Evolutionary conservation across 2,113 vertebrate genomes (phyloP), one percentile per base, ranked within the genome.

Genomic region (Neofelis nebulosa): DNA sequence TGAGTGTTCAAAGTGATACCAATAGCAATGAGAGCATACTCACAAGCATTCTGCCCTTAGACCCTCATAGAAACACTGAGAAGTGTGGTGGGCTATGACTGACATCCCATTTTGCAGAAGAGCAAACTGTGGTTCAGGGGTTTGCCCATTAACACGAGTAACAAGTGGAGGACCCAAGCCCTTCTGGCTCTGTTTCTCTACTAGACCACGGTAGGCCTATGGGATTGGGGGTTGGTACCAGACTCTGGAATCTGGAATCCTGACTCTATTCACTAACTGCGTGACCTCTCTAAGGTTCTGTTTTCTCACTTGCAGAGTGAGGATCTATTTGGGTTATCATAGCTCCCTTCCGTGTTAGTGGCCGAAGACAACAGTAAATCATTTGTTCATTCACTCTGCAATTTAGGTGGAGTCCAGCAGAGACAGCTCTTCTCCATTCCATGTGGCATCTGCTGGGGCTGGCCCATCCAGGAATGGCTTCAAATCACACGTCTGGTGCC

Each of bases 251-350:
- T 85, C 81, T 80, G n/a, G 45, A 91, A 63, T 38, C 29, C n/a
- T 55, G 36, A 23, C 23, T 63, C 78, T n/a, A 25, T n/a, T 68
- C 38, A 36, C 1, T 27, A 31, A 41, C 12, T 21, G 5, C 13
- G 33, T 55, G 25, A 66, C 6, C 5, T 9, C n/a, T 78, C 36
- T n/a, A 45, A 87, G 81, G 63, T 55, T 81, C 68, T 5, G 2
- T 57, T 91, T 92, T 52, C n/a, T 68, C 33, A 38, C 57, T 91
- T 94, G 48, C 31, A 50, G 68, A 89, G 16, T 66, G 69, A 96
- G 76, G 63, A 6, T 48, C 45, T 81, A 18, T 50, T 74, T 55
- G 55, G 45, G 31, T n/a, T 31, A 4, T 38, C 41, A 10, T 12
- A 29, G 69, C n/a, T 31, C 3, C 36, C 36, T 69, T 16, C 55